phyloP scores from a whole-genome alignment of 1,140 invertebrate genomes.

The Heliconius melpomene region DNA sequence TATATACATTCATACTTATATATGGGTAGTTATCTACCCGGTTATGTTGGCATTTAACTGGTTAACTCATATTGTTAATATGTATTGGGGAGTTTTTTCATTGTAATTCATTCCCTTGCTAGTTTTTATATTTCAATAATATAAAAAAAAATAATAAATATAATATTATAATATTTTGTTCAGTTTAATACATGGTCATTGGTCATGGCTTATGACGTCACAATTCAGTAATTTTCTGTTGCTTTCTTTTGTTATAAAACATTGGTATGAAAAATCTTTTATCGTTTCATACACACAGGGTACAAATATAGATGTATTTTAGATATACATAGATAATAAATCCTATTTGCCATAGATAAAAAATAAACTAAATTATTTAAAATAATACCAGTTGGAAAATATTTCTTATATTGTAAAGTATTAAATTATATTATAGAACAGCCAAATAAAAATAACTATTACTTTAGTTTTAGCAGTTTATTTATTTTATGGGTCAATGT shows the following conservation, averaged over 20 bases:
- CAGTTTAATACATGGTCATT: too few species aligned
- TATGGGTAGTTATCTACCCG: neutral
- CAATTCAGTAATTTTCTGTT: neutral
- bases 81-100: neutral
- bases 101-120: too few species aligned
- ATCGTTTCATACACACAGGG: conserved; percentile 7
- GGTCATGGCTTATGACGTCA: neutral
- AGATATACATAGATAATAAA: conserved; percentile 1
- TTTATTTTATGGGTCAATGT: neutral
- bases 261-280: neutral
- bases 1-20: neutral
- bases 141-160: too few species aligned
- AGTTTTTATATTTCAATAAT: too few species aligned
- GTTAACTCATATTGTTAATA: neutral
- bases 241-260: neutral
- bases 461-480: neutral
- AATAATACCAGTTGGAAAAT: neutral
- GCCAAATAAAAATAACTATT: neutral
- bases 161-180: too few species aligned
- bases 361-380: neutral
- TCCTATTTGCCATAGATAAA: neutral
- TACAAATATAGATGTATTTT: conserved; percentile 9
- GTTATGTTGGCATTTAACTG: neutral
- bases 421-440: neutral
- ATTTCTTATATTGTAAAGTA: neutral